A percentile compares a stretch with the other conserved stretches of the same genome.
phyloP scores from a whole-genome alignment of 2,113 vertebrate species.

The Nycticebus coucang region DNA sequence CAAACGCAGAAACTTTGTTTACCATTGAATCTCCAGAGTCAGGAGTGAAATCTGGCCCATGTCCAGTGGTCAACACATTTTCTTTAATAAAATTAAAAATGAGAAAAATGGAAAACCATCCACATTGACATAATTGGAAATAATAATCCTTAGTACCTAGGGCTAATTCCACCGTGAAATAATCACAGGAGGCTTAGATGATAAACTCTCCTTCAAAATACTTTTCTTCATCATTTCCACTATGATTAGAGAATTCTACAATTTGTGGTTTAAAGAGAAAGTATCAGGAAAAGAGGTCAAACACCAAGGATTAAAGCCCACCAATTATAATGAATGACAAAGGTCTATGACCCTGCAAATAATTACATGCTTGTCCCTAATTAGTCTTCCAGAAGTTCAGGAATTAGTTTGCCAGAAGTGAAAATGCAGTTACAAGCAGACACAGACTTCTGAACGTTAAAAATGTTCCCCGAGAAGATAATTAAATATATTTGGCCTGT shows the following conservation, averaged over 20 bases:
- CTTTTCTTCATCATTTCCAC: conserved; percentile 20
- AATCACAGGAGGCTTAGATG: background rate
- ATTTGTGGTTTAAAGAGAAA: background rate
- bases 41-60: background rate
- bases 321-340: background rate
- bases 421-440: conserved; percentile 48
- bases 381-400: conserved; percentile 32
- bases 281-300: background rate
- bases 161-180: background rate
- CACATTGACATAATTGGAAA: background rate
- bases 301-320: background rate
- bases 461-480: background rate
- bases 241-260: conserved; percentile 44
- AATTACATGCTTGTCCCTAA: background rate
- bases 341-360: background rate
- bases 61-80: background rate
- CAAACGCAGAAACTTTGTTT: background rate
- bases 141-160: background rate
- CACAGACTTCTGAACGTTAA: conserved; percentile 10
- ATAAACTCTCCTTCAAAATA: background rate
- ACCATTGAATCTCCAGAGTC: background rate
- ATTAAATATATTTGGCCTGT: conserved; percentile 37
- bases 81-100: conserved; percentile 12
- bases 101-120: background rate
- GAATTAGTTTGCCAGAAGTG: background rate